These are phyloP conservation scores for Apis laboriosa DNA, from an alignment of 1,140 invertebrate genomes.

Conservation along the genomic window DNA sequence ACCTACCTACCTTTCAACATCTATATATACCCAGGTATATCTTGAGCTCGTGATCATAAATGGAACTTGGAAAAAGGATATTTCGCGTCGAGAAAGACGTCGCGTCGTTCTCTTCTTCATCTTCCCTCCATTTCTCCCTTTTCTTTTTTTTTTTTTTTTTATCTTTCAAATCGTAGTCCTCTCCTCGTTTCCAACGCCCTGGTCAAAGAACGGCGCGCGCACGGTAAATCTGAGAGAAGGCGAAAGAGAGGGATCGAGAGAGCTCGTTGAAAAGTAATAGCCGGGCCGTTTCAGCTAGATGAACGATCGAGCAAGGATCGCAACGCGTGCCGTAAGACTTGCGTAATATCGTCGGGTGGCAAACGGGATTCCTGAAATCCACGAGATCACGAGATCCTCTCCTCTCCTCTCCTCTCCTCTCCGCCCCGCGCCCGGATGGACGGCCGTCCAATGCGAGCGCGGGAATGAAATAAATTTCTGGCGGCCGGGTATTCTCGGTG, in stretches of 20 bases:
- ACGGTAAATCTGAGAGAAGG: neutral
- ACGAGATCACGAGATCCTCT: neutral
- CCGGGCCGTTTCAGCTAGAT: constrained; percentile 18
- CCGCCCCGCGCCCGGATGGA: neutral
- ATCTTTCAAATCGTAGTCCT: neutral
- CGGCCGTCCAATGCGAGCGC: constrained; percentile 25
- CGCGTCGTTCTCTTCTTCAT: neutral
- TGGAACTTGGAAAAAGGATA: neutral
- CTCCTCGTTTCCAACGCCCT: neutral
- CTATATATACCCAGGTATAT: neutral
- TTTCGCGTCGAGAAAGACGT: neutral
- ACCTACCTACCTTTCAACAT: too few species aligned
- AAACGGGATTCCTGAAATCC: constrained; percentile 51
- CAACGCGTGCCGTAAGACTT: constrained; percentile 22
- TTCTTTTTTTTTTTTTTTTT: neutral
- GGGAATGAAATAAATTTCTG: constrained; percentile 55
- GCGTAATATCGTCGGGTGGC: constrained; percentile 20
- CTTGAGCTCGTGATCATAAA: constrained; percentile 10
- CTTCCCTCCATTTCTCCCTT: too few species aligned
- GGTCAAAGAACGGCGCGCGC: constrained; percentile 7
- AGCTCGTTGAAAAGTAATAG: constrained; percentile 44
- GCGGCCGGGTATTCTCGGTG: constrained; percentile 42
- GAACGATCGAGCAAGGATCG: constrained; percentile 43
- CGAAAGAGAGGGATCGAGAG: constrained; percentile 18
- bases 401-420: neutral